A percentile compares a stretch with the other conserved stretches of the same genome.
phyloP scores from a whole-genome alignment of 2,797 vertebrate genomes.

The Anguilla obscura region DNA sequence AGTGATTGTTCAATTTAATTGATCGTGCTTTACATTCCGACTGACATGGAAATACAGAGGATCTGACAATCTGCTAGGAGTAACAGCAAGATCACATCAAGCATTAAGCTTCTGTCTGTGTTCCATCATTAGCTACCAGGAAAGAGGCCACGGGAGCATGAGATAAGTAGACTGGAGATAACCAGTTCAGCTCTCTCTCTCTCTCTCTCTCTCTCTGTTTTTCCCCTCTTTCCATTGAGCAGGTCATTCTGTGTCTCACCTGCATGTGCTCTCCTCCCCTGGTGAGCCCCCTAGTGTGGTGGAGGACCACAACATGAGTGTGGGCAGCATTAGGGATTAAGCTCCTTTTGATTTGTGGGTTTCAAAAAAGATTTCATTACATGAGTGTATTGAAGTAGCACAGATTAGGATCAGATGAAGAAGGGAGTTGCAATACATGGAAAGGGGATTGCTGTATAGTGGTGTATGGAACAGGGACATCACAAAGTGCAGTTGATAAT shows the following conservation, averaged over 20 bases:
- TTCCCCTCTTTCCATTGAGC: background rate
- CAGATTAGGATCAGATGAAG: background rate
- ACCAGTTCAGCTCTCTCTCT: background rate
- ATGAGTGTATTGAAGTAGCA: background rate
- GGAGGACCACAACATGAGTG: background rate
- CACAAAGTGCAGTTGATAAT: background rate
- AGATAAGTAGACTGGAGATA: background rate
- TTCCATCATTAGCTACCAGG: background rate
- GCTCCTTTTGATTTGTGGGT: background rate
- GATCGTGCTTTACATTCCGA: background rate
- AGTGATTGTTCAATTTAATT: background rate
- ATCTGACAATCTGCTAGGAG: background rate
- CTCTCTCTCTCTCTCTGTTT: background rate
- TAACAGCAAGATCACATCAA: constrained; percentile 2
- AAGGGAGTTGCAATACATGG: background rate
- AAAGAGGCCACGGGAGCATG: background rate
- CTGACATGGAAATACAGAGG: background rate
- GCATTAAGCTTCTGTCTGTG: background rate
- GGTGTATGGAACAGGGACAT: background rate
- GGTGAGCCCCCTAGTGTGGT: background rate
- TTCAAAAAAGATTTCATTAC: background rate
- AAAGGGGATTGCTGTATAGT: background rate
- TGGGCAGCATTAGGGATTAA: background rate
- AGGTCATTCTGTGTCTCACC: background rate
- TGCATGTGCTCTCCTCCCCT: background rate